Evolutionary conservation across 37 sponge, comb jelly and placozoan species (phyloP).

Genomic region (Amphimedon queenslandica): DNA sequence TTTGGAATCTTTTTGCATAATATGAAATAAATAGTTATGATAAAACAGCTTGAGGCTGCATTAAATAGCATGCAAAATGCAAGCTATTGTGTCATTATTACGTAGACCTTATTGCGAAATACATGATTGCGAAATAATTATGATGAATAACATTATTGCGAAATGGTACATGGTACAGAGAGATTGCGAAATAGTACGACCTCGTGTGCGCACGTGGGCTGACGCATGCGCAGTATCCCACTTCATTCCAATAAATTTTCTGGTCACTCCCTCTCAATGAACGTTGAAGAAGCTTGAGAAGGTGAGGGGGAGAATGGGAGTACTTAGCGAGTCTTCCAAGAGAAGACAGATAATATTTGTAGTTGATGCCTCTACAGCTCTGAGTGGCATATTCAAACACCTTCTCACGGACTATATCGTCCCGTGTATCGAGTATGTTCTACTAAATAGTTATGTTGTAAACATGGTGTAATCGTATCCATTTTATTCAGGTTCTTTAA

Average conservation of each 20-base stretch:
- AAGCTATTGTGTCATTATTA: no score
- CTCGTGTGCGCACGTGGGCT: neutral
- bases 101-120: neutral
- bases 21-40: neutral
- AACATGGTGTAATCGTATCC: no score
- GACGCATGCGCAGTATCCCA: neutral
- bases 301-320: no score
- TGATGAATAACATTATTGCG: neutral
- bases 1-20: neutral
- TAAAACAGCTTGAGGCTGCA: neutral
- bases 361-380: constrained; percentile 38
- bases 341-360: constrained; percentile 37
- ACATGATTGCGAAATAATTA: neutral
- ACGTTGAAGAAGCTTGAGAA: no score
- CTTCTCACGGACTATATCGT: constrained; percentile 34
- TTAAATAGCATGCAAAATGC: no score
- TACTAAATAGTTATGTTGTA: neutral
- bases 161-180: neutral
- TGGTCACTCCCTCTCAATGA: neutral
- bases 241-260: neutral
- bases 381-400: constrained; percentile 27
- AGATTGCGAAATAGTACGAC: neutral
- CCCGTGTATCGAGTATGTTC: constrained; percentile 40
- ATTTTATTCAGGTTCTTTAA: neutral
- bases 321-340: no score